phyloP scores from a whole-genome alignment of 2,888 invertebrate species.

The Lycaena phlaeas region DNA sequence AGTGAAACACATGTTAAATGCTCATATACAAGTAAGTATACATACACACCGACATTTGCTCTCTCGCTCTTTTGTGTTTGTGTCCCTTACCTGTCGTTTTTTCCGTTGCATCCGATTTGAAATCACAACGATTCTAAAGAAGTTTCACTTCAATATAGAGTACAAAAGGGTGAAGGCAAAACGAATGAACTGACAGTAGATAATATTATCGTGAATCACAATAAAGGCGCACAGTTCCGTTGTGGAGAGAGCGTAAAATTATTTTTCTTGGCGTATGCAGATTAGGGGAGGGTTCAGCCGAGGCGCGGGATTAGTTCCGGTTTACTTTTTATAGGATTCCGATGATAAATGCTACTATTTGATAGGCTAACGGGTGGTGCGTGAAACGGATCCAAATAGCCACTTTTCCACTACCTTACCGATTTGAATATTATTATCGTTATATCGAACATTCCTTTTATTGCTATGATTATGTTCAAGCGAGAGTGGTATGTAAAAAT shows the following conservation, averaged over 20 bases:
- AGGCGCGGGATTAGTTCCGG: conserved; percentile 61
- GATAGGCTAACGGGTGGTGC: conserved; percentile 61
- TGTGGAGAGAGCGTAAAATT: conserved; percentile 66
- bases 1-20: too few relatives aligned
- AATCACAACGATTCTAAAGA: too few relatives aligned
- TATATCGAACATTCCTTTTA: neutral
- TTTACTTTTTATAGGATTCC: conserved; percentile 69
- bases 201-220: conserved; percentile 25
- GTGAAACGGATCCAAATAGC: conserved; percentile 62
- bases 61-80: too few relatives aligned
- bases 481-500: too few relatives aligned
- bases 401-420: conserved; percentile 27
- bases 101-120: too few relatives aligned
- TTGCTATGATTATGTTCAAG: conserved; percentile 2
- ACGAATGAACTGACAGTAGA: conserved; percentile 2
- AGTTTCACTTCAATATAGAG: too few relatives aligned
- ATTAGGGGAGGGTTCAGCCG: conserved; percentile 49
- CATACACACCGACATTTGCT: too few relatives aligned
- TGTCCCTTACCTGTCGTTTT: too few relatives aligned
- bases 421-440: conserved; percentile 30
- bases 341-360: conserved; percentile 64
- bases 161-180: neutral
- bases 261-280: conserved; percentile 70
- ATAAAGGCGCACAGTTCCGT: conserved; percentile 32
- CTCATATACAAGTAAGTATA: too few relatives aligned